Percentiles rank a stretch among this genome's conserved stretches.
Evolutionary conservation across 2,113 vertebrate species (phyloP).

Genomic region (Camelus bactrianus): DNA sequence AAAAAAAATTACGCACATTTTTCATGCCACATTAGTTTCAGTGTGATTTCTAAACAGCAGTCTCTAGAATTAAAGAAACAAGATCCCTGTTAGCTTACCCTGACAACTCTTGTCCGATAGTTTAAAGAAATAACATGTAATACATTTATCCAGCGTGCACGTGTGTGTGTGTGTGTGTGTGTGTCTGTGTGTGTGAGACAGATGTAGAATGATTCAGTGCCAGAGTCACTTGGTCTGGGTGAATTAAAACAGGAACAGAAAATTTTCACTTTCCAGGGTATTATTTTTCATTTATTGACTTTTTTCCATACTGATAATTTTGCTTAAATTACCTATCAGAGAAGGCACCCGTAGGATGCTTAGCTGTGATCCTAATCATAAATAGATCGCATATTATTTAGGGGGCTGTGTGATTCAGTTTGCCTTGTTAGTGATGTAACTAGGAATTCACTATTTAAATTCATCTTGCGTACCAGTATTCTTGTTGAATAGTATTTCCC

Average conservation of each 20-base stretch:
- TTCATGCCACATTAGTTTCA: background rate
- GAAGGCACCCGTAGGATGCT: constrained; percentile 29
- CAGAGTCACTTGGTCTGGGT: background rate
- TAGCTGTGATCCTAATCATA: background rate
- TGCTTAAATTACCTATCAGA: constrained; percentile 47
- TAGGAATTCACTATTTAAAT: background rate
- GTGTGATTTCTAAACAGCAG: background rate
- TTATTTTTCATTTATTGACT: constrained; percentile 62
- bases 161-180: background rate
- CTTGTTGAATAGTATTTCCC: constrained; percentile 13
- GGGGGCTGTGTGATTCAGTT: constrained; percentile 38
- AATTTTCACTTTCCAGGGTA: background rate
- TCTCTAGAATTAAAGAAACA: background rate
- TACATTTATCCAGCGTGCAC: background rate
- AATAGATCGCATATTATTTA: constrained; percentile 61
- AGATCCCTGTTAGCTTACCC: background rate
- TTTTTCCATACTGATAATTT: constrained; percentile 45
- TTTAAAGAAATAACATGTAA: background rate
- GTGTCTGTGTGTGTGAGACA: background rate
- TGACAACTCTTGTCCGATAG: background rate
- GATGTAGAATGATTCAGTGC: background rate
- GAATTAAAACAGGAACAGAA: background rate
- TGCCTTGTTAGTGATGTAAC: constrained; percentile 18
- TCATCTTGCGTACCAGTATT: background rate
- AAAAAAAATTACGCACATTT: background rate